Percentiles rank a stretch among this genome's conserved stretches.
phyloP scores from a whole-genome alignment of 2,888 invertebrate genomes.

The Elysia crispata region DNA sequence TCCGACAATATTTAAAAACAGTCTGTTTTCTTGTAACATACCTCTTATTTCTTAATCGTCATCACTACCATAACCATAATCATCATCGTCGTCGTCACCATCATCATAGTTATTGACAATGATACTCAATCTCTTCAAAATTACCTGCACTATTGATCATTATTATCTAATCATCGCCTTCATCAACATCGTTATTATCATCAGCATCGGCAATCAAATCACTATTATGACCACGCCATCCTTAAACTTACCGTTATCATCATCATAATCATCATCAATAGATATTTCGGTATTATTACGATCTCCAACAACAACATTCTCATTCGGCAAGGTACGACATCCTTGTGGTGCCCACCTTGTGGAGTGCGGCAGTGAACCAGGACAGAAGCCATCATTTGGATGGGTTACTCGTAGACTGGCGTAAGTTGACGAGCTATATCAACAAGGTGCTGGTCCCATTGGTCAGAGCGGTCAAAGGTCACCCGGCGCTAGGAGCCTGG shows the following conservation, averaged over 20 bases:
- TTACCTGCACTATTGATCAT: too few relatives aligned
- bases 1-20: too few relatives aligned
- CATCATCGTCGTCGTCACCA: neutral
- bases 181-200: too few relatives aligned
- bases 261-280: neutral
- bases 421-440: slow-evolving; percentile 67
- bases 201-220: too few relatives aligned
- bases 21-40: too few relatives aligned
- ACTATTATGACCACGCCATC: neutral
- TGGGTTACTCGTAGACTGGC: slow-evolving; percentile 56
- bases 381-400: slow-evolving; percentile 39
- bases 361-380: slow-evolving; percentile 67
- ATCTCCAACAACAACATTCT: too few relatives aligned
- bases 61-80: neutral
- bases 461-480: slow-evolving; percentile 62
- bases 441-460: slow-evolving; percentile 65
- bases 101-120: too few relatives aligned
- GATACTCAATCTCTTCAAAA: too few relatives aligned
- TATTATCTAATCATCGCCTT: too few relatives aligned
- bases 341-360: slow-evolving; percentile 65
- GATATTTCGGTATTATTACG: neutral
- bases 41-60: too few relatives aligned
- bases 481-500: slow-evolving; percentile 65
- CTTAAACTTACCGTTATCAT: neutral
- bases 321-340: slow-evolving; percentile 51